Evolutionary conservation across 2,888 invertebrate genomes (phyloP).

Genomic region (Phytoseiulus persimilis): DNA sequence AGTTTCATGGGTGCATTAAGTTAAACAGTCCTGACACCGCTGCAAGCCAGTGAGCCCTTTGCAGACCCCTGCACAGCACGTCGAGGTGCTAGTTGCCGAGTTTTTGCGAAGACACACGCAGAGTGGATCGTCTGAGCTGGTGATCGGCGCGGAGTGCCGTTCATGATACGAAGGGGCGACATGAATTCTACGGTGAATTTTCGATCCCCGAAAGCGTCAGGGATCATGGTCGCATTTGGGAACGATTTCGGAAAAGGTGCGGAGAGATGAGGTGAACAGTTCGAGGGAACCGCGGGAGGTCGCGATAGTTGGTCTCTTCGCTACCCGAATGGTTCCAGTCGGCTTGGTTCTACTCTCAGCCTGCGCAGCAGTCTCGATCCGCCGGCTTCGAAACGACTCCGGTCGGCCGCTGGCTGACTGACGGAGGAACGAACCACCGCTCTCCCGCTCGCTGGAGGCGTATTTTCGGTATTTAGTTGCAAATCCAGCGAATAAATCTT

Average conservation of each 20-base stretch:
- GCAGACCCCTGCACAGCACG: not conserved
- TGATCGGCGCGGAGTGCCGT: not conserved
- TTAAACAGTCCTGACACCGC: conserved; percentile 27
- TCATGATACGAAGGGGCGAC: too few relatives aligned
- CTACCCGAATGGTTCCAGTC: not conserved
- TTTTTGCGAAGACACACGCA: not conserved
- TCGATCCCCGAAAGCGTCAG: too few relatives aligned
- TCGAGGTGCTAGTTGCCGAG: not conserved
- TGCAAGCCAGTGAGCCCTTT: not conserved
- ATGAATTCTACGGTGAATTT: too few relatives aligned
- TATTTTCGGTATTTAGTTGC: conserved; percentile 36
- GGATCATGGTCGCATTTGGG: too few relatives aligned
- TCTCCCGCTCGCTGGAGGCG: not conserved
- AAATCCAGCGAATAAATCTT: conserved; percentile 35
- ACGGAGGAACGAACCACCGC: not conserved
- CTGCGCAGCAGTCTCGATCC: not conserved
- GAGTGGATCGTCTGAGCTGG: not conserved
- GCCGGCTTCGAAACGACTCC: not conserved
- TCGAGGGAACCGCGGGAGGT: too few relatives aligned
- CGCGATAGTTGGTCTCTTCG: not conserved
- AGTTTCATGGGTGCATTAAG: conserved; percentile 35
- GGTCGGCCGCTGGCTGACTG: not conserved
- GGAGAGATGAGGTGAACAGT: too few relatives aligned
- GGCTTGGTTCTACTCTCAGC: not conserved
- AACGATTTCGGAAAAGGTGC: too few relatives aligned